Evolutionary conservation across 1,140 invertebrate genomes (phyloP).

Genomic region (Heliconius congener): DNA sequence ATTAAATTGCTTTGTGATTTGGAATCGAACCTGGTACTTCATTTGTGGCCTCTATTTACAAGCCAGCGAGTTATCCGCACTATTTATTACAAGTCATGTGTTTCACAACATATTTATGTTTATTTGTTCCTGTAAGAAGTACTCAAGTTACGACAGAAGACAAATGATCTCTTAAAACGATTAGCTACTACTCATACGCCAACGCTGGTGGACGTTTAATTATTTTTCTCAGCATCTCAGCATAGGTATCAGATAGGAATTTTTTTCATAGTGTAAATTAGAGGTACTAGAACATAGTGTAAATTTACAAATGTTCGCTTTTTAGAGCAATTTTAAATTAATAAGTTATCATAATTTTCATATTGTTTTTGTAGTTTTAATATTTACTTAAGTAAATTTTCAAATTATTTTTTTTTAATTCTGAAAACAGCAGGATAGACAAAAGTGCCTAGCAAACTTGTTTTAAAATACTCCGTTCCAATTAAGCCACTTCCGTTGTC

Average conservation of each 20-base stretch:
- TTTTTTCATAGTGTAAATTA: not conserved
- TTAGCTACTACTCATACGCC: slow-evolving; percentile 7
- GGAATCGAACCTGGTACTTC: too few species aligned
- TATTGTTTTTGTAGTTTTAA: too few species aligned
- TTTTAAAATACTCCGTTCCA: too few species aligned
- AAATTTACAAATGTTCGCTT: not conserved
- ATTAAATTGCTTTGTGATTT: too few species aligned
- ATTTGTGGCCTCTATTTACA: not conserved
- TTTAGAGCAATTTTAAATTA: not conserved
- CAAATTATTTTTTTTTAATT: too few species aligned
- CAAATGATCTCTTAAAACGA: slow-evolving; percentile 1
- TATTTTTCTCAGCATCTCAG: slow-evolving; percentile 1
- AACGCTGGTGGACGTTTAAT: not conserved
- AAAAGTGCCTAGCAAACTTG: too few species aligned
- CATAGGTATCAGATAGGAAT: not conserved
- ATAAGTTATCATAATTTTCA: not conserved
- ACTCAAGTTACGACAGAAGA: slow-evolving; percentile 1
- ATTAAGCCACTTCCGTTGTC: too few species aligned
- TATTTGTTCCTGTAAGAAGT: not conserved
- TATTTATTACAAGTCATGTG: not conserved
- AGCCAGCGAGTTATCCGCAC: not conserved
- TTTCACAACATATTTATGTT: not conserved
- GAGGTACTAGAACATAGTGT: too few species aligned
- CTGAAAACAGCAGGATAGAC: too few species aligned
- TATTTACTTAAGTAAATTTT: too few species aligned